These are phyloP conservation scores for Phainopepla nitens DNA, from an alignment of 2,113 vertebrate species.

Conservation along the genomic window DNA sequence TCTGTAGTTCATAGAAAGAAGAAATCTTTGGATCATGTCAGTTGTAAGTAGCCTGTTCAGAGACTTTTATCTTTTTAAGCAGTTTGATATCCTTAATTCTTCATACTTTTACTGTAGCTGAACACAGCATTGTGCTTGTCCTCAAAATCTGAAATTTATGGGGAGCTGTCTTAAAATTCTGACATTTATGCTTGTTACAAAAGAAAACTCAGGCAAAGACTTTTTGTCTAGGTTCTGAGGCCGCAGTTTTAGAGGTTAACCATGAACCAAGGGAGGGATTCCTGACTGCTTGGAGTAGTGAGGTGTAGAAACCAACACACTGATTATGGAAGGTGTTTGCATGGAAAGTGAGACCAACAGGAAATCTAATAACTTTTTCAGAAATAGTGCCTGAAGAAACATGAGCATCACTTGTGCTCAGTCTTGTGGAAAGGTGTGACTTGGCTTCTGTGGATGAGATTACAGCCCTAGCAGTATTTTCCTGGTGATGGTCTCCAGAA, in stretches of 20 bases:
- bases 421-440: background rate
- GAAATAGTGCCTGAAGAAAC: background rate
- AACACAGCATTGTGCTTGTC: background rate
- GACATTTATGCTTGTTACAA: background rate
- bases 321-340: background rate
- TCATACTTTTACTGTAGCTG: background rate
- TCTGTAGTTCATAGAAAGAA: background rate
- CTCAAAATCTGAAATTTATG: background rate
- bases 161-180: background rate
- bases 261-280: background rate
- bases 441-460: background rate
- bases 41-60: background rate
- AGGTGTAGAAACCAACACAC: background rate
- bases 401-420: background rate
- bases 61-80: background rate
- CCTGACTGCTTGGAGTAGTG: too few relatives aligned
- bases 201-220: accelerated
- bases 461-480: background rate
- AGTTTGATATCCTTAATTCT: background rate
- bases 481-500: background rate
- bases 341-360: background rate
- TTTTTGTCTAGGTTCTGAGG: background rate
- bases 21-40: background rate
- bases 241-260: background rate
- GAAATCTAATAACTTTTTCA: background rate